Conservation (phyloP, 92 coral and sea anemone genomes). For the Desmophyllum pertusum region DNA sequence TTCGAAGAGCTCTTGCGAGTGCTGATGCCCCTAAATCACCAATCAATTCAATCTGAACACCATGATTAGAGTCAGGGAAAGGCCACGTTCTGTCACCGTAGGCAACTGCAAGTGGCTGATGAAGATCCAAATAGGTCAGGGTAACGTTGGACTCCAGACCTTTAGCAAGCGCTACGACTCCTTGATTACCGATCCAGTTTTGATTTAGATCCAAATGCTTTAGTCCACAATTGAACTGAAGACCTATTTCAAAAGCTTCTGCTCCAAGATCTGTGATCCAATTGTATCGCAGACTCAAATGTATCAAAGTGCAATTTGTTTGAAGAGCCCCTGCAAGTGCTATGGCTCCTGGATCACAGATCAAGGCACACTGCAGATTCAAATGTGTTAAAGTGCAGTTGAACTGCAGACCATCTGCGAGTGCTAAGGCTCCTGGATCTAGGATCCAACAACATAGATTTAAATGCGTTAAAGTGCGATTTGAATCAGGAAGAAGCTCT, state of each 20-base stretch:
- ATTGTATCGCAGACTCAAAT: background rate
- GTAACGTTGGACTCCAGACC: background rate
- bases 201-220: constrained; percentile 1
- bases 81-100: background rate
- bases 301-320: background rate
- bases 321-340: background rate
- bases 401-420: background rate
- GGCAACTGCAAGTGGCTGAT: background rate
- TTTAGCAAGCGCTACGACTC: background rate
- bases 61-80: background rate
- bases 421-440: background rate
- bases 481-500: too few species aligned
- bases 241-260: background rate
- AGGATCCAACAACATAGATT: too few species aligned
- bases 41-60: background rate
- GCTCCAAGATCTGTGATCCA: background rate
- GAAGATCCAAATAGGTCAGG: background rate
- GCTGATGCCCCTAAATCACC: background rate
- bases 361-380: too few species aligned
- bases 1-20: constrained; percentile 15
- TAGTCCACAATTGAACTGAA: background rate
- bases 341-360: background rate
- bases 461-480: too few species aligned
- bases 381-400: background rate
- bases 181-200: background rate